A percentile compares a stretch with the other conserved stretches of the same genome.
Conservation (phyloP, 2,888 invertebrate species). For the Spodoptera littoralis region DNA sequence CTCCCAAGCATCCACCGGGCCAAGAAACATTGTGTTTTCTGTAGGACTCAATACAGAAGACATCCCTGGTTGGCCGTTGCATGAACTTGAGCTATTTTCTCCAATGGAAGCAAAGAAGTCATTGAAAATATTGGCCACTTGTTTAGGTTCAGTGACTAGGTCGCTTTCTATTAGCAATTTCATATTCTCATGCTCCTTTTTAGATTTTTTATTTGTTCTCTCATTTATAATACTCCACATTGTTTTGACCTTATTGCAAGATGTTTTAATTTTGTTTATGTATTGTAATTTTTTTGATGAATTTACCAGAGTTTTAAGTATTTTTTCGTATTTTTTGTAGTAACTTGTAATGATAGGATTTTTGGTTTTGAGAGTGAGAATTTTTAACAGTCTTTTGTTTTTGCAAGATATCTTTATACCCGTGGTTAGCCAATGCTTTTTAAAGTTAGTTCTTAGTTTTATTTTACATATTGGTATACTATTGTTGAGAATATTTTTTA, state of each 20-base stretch:
- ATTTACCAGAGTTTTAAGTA: not conserved
- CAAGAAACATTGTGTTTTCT: conserved; percentile 1
- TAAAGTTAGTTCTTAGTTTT: not conserved
- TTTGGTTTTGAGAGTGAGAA: not conserved
- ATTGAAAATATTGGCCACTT: conserved; percentile 6
- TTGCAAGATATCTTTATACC: conserved; percentile 2
- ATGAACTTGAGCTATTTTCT: not conserved
- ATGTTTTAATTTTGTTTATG: not conserved
- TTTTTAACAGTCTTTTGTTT: conserved; percentile 8
- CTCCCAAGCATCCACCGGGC: too few species aligned
- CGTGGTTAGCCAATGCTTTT: conserved; percentile 3
- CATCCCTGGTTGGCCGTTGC: not conserved
- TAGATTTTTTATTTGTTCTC: conserved; percentile 3
- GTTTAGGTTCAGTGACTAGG: not conserved
- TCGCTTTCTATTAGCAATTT: conserved; percentile 4
- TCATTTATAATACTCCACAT: conserved; percentile 5
- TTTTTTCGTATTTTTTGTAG: conserved; percentile 10
- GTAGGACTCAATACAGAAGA: too few species aligned
- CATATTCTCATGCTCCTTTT: conserved; percentile 1
- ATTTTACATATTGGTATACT: conserved; percentile 4
- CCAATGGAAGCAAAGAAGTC: conserved; percentile 3
- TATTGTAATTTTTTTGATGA: conserved; percentile 4
- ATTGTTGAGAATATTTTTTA: conserved; percentile 4
- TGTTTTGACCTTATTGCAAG: conserved; percentile 3
- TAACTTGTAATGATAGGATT: conserved; percentile 1